A percentile compares a stretch with the other conserved stretches of the same genome.
These are phyloP conservation scores for Aproaerema taeniolella DNA, from an alignment of 2,888 invertebrate genomes.

Conservation along the genomic window DNA sequence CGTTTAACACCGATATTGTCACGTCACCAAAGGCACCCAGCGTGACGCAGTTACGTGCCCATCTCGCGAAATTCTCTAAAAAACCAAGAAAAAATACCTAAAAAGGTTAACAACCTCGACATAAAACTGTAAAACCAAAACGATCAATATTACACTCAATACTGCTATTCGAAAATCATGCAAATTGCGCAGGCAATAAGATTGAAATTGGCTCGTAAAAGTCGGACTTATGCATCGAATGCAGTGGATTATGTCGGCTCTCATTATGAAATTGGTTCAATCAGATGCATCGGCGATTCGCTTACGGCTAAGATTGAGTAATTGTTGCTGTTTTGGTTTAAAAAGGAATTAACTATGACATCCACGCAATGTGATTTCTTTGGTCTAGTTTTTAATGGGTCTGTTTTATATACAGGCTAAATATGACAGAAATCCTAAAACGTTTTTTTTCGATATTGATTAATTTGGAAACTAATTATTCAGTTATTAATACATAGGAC, in stretches of 20 bases:
- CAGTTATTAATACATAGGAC: no score
- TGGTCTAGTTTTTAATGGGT: no score
- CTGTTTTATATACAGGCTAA: no score
- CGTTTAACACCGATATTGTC: constrained; percentile 48
- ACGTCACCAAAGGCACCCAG: constrained; percentile 49
- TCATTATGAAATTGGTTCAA: not conserved
- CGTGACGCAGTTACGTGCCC: constrained; percentile 47
- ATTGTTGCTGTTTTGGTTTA: not conserved
- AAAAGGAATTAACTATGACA: not conserved
- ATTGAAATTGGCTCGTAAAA: not conserved
- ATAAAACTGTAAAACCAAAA: constrained; percentile 1
- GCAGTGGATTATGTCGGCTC: not conserved
- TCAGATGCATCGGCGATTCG: not conserved
- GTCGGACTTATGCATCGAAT: not conserved
- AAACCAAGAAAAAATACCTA: constrained; percentile 24
- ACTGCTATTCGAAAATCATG: not conserved
- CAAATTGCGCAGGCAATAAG: not conserved
- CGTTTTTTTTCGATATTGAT: no score
- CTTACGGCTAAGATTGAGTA: not conserved
- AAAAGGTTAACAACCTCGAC: constrained; percentile 42
- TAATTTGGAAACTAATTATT: no score
- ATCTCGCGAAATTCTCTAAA: constrained; percentile 31
- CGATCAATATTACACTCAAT: not conserved
- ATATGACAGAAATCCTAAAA: no score
- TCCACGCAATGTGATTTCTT: no score